Percentiles rank a stretch among this genome's conserved stretches.
Conservation (phyloP, 2,797 vertebrate genomes). For the Ctenopoma multispine region DNA sequence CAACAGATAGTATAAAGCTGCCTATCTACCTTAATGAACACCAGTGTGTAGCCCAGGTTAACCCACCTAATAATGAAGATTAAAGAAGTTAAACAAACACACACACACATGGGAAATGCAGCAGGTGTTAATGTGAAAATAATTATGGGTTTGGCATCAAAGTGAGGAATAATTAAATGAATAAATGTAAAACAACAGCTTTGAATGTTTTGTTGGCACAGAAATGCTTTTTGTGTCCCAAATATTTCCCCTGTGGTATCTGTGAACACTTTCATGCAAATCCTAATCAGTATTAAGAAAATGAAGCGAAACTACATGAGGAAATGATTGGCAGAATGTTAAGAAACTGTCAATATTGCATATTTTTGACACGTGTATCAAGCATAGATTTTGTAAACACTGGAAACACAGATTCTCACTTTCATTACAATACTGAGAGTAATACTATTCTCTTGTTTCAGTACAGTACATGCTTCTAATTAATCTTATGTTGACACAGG, state of each 20-base stretch:
- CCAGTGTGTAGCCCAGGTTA: slow-evolving; percentile 36
- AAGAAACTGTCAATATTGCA: slow-evolving; percentile 29
- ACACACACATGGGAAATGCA: slow-evolving; percentile 67
- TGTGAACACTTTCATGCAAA: slow-evolving; percentile 70
- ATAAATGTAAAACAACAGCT: slow-evolving; percentile 87
- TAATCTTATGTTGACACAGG: too few species aligned
- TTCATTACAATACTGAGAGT: background rate
- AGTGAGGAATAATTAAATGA: slow-evolving; percentile 86
- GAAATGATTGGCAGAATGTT: slow-evolving; percentile 28
- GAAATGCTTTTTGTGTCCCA: slow-evolving; percentile 53
- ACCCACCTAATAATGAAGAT: slow-evolving; percentile 70
- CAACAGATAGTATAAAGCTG: slow-evolving; percentile 43
- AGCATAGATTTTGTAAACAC: slow-evolving; percentile 28
- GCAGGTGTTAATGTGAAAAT: slow-evolving; percentile 86
- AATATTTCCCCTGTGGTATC: slow-evolving; percentile 75
- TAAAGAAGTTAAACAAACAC: slow-evolving; percentile 65
- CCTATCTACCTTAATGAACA: slow-evolving; percentile 62
- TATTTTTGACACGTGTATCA: slow-evolving; percentile 29
- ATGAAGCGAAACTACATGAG: slow-evolving; percentile 45
- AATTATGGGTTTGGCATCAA: slow-evolving; percentile 84
- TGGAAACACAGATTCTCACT: slow-evolving; percentile 4
- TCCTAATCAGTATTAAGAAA: slow-evolving; percentile 67
- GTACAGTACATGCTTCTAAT: too few species aligned
- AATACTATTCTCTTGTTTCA: background rate
- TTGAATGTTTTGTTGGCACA: slow-evolving; percentile 79